Evolutionary conservation across 2,797 vertebrate genomes (phyloP).

Genomic region (Labroides dimidiatus): DNA sequence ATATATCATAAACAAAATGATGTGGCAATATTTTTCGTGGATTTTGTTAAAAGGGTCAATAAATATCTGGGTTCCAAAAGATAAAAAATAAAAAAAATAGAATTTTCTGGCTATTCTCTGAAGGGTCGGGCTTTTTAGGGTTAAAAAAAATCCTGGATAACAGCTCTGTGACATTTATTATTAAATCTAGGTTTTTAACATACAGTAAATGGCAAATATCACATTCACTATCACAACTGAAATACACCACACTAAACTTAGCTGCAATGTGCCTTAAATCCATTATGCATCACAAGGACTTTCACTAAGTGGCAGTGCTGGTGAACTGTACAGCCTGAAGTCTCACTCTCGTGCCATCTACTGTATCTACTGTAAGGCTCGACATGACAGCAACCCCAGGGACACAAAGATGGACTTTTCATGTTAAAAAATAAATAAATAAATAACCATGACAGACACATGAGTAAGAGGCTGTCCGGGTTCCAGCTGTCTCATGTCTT

Average conservation of each 20-base stretch:
- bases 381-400: constrained; percentile 55
- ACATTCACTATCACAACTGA: background rate
- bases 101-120: too few species aligned
- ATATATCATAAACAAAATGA: too few species aligned
- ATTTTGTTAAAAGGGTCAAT: too few species aligned
- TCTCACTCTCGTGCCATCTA: constrained; percentile 43
- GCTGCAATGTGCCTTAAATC: background rate
- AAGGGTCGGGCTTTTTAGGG: too few species aligned
- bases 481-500: constrained; percentile 48
- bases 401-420: constrained; percentile 71
- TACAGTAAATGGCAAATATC: background rate
- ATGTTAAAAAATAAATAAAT: constrained; percentile 64
- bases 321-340: constrained; percentile 33
- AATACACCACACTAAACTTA: constrained; percentile 10
- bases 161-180: background rate
- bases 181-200: background rate
- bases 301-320: constrained; percentile 2
- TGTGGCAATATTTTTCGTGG: too few species aligned
- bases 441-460: constrained; percentile 59
- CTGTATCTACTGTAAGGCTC: constrained; percentile 34
- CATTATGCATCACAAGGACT: constrained; percentile 32
- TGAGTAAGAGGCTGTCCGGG: constrained; percentile 51
- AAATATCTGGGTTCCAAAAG: too few species aligned
- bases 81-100: too few species aligned
- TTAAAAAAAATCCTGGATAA: background rate